phyloP scores from a whole-genome alignment of 2,888 invertebrate genomes.

The Dorcus parallelipipedus region DNA sequence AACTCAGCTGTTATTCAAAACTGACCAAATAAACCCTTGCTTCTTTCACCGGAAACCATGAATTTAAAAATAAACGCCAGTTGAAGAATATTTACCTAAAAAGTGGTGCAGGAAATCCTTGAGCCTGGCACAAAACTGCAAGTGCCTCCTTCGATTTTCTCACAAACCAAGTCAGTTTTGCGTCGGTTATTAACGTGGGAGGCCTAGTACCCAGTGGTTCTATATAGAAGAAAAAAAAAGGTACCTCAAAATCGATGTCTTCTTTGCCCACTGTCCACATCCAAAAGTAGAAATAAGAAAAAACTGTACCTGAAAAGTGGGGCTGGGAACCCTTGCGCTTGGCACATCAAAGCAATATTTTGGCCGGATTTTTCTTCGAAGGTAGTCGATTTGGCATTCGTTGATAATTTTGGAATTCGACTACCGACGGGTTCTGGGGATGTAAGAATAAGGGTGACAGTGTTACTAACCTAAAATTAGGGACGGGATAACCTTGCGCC shows the following conservation, averaged over 20 bases:
- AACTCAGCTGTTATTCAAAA: background rate
- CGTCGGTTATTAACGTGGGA: conserved; percentile 62
- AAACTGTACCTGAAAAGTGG: conserved; percentile 55
- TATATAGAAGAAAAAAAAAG: conserved; percentile 31
- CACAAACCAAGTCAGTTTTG: conserved; percentile 62
- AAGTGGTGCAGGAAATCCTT: conserved; percentile 71
- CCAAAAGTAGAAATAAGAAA: background rate
- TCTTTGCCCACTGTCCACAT: background rate
- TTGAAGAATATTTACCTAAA: conserved; percentile 58
- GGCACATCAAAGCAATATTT: conserved; percentile 49
- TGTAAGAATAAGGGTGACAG: background rate
- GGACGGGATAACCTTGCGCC: conserved; percentile 67
- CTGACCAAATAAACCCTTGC: background rate
- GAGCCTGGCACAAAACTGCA: conserved; percentile 70
- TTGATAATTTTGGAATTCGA: conserved; percentile 39
- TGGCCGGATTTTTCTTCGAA: conserved; percentile 40
- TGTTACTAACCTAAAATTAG: conserved; percentile 54
- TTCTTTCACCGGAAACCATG: background rate
- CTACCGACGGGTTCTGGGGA: conserved; percentile 43
- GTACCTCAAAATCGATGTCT: background rate
- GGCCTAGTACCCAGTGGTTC: conserved; percentile 60
- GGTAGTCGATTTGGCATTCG: conserved; percentile 36
- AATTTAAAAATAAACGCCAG: background rate
- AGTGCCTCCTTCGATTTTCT: conserved; percentile 52
- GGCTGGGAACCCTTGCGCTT: conserved; percentile 57